Evolutionary conservation across 2,797 vertebrate species (phyloP).

Genomic region (Poecile montanus): DNA sequence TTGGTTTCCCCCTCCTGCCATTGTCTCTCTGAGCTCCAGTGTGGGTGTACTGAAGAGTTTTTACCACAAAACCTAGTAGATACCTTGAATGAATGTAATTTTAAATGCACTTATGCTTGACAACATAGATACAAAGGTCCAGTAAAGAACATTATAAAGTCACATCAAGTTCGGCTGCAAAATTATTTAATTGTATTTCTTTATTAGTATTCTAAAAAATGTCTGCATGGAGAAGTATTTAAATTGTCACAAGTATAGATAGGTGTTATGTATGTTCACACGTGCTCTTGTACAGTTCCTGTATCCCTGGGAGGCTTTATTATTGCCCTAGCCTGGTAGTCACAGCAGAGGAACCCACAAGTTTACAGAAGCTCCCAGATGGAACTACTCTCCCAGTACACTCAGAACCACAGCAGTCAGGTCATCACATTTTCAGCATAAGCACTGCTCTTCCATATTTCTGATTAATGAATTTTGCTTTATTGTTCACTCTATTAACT

Average conservation of each 20-base stretch:
- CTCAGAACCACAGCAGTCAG: neutral
- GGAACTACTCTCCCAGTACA: neutral
- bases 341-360: neutral
- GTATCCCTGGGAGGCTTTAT: neutral
- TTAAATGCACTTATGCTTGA: neutral
- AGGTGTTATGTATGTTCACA: neutral
- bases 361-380: neutral
- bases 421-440: neutral
- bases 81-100: neutral
- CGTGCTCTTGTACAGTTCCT: neutral
- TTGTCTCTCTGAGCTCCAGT: neutral
- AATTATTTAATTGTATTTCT: neutral
- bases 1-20: neutral
- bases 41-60: neutral
- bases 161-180: neutral
- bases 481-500: neutral
- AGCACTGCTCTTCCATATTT: neutral
- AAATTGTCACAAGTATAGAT: neutral
- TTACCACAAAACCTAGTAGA: neutral
- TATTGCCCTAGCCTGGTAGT: neutral
- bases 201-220: neutral
- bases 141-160: neutral
- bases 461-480: slow-evolving; percentile 12
- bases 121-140: neutral
- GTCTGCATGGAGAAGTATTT: neutral